phyloP scores from a whole-genome alignment of 2,797 vertebrate genomes.

The Microctenopoma steveboyesi region DNA sequence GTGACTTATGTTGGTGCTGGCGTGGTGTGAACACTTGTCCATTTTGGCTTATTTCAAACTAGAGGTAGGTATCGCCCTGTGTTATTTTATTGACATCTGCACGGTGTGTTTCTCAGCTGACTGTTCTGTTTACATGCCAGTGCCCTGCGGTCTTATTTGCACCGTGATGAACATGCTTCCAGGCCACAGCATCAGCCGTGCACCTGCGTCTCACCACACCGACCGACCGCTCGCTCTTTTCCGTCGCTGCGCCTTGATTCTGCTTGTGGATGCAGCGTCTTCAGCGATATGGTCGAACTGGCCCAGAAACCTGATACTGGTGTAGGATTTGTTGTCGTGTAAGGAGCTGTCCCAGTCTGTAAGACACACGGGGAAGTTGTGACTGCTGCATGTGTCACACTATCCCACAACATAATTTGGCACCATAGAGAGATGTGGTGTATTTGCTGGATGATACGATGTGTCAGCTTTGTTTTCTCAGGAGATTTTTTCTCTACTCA shows the following conservation, averaged over 20 bases:
- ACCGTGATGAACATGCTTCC: conserved; percentile 33
- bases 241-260: neutral
- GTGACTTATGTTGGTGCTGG: conserved; percentile 35
- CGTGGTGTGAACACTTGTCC: neutral
- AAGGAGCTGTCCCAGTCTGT: neutral
- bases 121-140: conserved; percentile 29
- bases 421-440: conserved; percentile 1
- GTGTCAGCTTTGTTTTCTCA: conserved; percentile 3
- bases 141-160: conserved; percentile 15
- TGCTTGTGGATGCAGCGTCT: neutral
- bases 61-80: conserved; percentile 57
- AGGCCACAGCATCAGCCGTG: conserved; percentile 55
- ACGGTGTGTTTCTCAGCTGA: conserved; percentile 13
- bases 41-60: conserved; percentile 9
- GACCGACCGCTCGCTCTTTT: neutral
- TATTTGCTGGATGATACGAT: neutral
- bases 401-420: conserved; percentile 4
- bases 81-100: conserved; percentile 16
- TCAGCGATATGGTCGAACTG: neutral
- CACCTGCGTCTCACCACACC: conserved; percentile 48
- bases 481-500: neutral
- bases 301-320: conserved; percentile 3
- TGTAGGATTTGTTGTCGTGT: conserved; percentile 9
- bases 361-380: neutral
- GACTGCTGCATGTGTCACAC: neutral